phyloP scores from a whole-genome alignment of 2,888 invertebrate genomes.

The Cerastis leucographa region DNA sequence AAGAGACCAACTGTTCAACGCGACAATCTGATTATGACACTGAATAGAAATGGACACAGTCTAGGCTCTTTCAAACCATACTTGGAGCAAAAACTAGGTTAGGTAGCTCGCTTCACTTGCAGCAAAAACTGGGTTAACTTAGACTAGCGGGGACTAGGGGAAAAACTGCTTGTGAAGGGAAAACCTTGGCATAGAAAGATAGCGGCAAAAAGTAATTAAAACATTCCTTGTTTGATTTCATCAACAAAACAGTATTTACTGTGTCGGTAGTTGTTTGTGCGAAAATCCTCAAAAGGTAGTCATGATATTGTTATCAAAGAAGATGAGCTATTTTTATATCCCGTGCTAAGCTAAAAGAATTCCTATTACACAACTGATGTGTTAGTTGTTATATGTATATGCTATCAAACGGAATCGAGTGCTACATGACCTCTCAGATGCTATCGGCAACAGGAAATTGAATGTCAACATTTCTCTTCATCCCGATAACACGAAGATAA shows the following conservation, averaged over 20 bases:
- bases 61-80: slow-evolving; percentile 39
- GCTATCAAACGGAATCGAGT: slow-evolving; percentile 30
- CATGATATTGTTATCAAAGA: not conserved
- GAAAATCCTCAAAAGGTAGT: not conserved
- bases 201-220: slow-evolving; percentile 4
- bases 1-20: slow-evolving; percentile 31
- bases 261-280: not conserved
- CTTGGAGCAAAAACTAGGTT: slow-evolving; percentile 49
- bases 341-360: not conserved
- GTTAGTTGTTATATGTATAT: too few species aligned
- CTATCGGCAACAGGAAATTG: slow-evolving; percentile 53
- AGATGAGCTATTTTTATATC: slow-evolving; percentile 8
- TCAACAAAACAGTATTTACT: not conserved
- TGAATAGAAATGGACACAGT: slow-evolving; percentile 45
- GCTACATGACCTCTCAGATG: slow-evolving; percentile 27
- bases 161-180: slow-evolving; percentile 5
- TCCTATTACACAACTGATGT: slow-evolving; percentile 11
- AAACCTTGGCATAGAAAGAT: slow-evolving; percentile 50
- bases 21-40: slow-evolving; percentile 58
- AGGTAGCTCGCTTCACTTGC: slow-evolving; percentile 24
- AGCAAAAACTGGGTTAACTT: slow-evolving; percentile 45
- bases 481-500: slow-evolving; percentile 48
- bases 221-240: slow-evolving; percentile 17
- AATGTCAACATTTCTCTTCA: slow-evolving; percentile 51
- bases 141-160: slow-evolving; percentile 16